Evolutionary conservation across 1,140 invertebrate species (phyloP), one percentile per base, ranked within the genome.

Genomic region (Pseudoatta argentina): DNA sequence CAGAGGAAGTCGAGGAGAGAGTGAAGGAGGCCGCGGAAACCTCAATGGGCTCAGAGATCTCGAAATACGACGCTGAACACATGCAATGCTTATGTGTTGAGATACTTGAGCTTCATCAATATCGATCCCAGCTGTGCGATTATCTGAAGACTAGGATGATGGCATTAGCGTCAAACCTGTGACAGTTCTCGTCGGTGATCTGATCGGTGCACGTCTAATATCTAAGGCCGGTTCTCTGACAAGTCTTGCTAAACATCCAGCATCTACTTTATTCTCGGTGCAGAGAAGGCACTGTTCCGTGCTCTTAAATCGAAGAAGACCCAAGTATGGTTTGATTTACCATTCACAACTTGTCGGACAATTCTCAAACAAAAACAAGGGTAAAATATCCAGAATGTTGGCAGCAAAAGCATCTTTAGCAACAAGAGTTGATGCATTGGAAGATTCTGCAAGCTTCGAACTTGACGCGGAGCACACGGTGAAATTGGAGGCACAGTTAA

Each of bases 31-130:
- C 98, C 16, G 99, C 99, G 8, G 99, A 99, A 95, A 99, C 99
- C 55, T 99, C 99, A 0, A 99, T 99, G 99, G 99, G 99, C 48
- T 99, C 99, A 18, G 99, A 99, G 96, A 99, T 99, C 87, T 98
- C 99, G 0, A 97, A 99, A 21, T 98, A 99, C 91, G 99, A 99
- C 96, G 98, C 99, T 34, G 93, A 97, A 7, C 99, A 99, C 94
- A 99, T 99, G 90, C 97, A 97, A 89, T 96, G 97, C 89, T 95
- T 99, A 59, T 99, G 99, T 94, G 98, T 99, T 92, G 98, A 99
- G 96, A 98, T 99, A 8, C 96, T 99, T 59, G 97, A 99, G 69
- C 98, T 99, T 53, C 97, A 97, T n/a, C 97, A 97, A 67, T 98
- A 98, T 91, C 96, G 98, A 85, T 93, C 96, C 44, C 97, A 98